Base-by-base conservation (phyloP, 2,113 vertebrate genomes). In the Saguinus imperator region DNA sequence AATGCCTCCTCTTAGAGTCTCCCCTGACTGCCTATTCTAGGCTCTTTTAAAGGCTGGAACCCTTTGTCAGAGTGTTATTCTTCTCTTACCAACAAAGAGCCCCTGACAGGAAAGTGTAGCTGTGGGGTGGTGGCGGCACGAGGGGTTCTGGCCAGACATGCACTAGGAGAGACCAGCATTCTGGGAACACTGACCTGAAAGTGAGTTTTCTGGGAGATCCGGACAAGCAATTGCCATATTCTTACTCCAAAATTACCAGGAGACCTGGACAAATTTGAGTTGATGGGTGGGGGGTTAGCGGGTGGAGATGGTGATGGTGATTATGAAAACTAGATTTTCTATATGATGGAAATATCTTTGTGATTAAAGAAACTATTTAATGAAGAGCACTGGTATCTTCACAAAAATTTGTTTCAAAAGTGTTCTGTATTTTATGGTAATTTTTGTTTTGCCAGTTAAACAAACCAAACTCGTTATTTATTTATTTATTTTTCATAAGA, bases 381-480 rank as follows among this genome's bases (percentile, higher is more conserved):
- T 68, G 55, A 80, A 82, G 32, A 92, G 40, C 23, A 9, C 21
- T 73, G 84, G 40, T 45, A 32, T 85, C 23, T 43, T 18, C 20
- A 20, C 7, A 61, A 57, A 79, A 73, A 37, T 35, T 8, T 37
- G n/a, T 79, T 32, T 20, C 35, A 82, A 77, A 50, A 29, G 0
- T 80, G 1, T 55, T 82, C 10, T 77, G 27, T 73, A 29, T 73
- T 52, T 93, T 91, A 55, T 32, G 13, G 61, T 96, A 72, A 86
- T 52, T 89, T 95, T 73, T 97, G 17, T 50, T 76, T 8, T 79
- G 8, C 43, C 16, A 40, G 17, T 66, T 83, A 89, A 83, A 73
- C 81, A 89, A 87, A 75, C 81, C 35, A 89, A 86, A 86, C 20
- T 29, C 37, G 27, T 1, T 52, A 58, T 77, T 64, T 64, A 29